phyloP scores from a whole-genome alignment of 2,113 vertebrate genomes.

The Rhinopomastus cyanomelas region DNA sequence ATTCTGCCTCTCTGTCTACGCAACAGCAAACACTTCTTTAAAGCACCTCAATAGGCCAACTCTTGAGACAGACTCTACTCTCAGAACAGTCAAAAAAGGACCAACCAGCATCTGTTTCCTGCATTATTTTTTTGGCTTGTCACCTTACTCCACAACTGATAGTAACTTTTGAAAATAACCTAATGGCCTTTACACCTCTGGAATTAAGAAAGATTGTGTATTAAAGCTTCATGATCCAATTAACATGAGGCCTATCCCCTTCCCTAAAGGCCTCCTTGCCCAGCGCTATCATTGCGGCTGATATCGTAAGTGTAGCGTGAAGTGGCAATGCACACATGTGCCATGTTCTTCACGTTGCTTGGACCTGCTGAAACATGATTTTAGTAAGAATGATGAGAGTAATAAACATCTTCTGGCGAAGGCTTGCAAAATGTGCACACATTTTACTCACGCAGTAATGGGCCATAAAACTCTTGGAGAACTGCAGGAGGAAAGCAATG shows the following conservation, averaged over 20 bases:
- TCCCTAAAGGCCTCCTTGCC: conserved; percentile 62
- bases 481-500: conserved; percentile 77
- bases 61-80: not conserved
- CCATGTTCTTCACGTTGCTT: conserved; percentile 68
- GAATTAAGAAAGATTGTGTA: conserved; percentile 59
- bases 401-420: conserved; percentile 82
- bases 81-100: not conserved
- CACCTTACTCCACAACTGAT: not conserved
- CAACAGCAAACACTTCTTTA: not conserved
- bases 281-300: conserved; percentile 71
- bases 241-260: conserved; percentile 35
- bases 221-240: conserved; percentile 67
- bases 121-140: conserved; percentile 7
- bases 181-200: conserved; percentile 51
- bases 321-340: conserved; percentile 78
- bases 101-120: not conserved
- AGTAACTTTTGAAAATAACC: conserved; percentile 37
- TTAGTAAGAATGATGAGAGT: conserved; percentile 78
- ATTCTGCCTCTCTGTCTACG: not conserved
- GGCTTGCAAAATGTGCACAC: conserved; percentile 78
- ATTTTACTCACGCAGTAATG: conserved; percentile 79
- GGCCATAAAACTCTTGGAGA: conserved; percentile 78
- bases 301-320: conserved; percentile 73
- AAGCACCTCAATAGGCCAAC: conserved; percentile 3
- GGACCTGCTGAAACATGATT: conserved; percentile 80